Percentiles rank a stretch among this genome's conserved stretches.
Conservation (phyloP, 2,113 vertebrate genomes). For the Noturus placidus region DNA sequence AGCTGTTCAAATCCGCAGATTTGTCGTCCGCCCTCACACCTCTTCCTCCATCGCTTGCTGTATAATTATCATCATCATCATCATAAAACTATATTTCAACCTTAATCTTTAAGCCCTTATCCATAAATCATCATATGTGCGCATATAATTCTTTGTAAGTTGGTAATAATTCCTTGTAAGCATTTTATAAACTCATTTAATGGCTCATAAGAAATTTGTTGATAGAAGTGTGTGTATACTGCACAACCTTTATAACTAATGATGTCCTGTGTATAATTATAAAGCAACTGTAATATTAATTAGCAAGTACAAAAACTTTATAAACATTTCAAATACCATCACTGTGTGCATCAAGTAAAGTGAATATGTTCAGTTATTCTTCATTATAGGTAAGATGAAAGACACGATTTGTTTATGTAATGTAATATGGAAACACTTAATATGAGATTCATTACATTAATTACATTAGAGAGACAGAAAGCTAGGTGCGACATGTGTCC, state of each 20-base stretch:
- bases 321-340: neutral
- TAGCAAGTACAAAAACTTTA: neutral
- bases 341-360: neutral
- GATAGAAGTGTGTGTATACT: neutral
- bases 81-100: neutral
- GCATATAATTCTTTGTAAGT: neutral
- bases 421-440: neutral
- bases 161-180: neutral
- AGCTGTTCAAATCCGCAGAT: constrained; percentile 6
- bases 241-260: neutral
- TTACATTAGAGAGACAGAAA: neutral
- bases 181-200: neutral
- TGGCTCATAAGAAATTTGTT: neutral
- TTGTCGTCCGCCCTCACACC: neutral
- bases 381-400: neutral
- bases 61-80: neutral
- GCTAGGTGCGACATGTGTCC: neutral
- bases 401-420: neutral
- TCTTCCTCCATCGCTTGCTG: neutral
- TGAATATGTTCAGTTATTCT: neutral
- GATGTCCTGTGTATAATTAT: neutral
- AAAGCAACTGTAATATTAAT: neutral
- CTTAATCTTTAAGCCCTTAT: neutral
- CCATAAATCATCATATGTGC: neutral
- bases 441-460: neutral